Base-by-base conservation (phyloP, 2,888 invertebrate species). In the Cosmia trapezina region DNA sequence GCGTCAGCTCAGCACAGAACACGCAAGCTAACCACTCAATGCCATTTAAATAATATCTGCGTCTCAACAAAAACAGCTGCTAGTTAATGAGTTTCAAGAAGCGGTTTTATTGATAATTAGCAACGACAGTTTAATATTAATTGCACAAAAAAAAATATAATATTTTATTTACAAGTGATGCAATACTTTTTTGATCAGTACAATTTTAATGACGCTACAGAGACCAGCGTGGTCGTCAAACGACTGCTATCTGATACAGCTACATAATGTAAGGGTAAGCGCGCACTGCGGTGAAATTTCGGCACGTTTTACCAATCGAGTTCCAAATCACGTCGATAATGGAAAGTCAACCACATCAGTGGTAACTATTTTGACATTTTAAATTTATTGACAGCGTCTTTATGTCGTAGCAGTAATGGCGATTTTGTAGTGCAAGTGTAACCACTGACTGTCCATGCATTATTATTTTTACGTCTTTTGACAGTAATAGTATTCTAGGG, bases 201-300 rank as follows among this genome's bases (percentile, higher is more conserved):
- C 0, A 12, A 12, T 51, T 56, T 64, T 45, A 57, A 1, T 49
- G 41, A 51, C 12, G 33, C 19, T 17, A 4, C 33, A 22, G 22
- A 73, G 76, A 76, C 51, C 76, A 64, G 14, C 9, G 11, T 64
- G 47, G 19, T 45, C 76, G 2, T 73, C 22, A 51, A 54, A 54
- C 28, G 7, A 41, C 11, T 47, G 12, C 12, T 19, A 28, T 28
- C 43, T 33, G 19, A 28, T 22, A 41, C 8, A 41, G 22, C 54
- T 19, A 56, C 41, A 41, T 41, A 47, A 63, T 22, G 4, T n/a
- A 59, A 59, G 8, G 37, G n/a, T 37, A 14, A 14, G 37, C 14
- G 8, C 37, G 14, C n/a, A 60, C 9, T n/a, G 14, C 4, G 37
- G 59, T 37, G 19, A n/a, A 33, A 33, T 33, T 33, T 33, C 57